phyloP scores from a whole-genome alignment of 2,113 vertebrate genomes.

The Campylorhamphus procurvoides region DNA sequence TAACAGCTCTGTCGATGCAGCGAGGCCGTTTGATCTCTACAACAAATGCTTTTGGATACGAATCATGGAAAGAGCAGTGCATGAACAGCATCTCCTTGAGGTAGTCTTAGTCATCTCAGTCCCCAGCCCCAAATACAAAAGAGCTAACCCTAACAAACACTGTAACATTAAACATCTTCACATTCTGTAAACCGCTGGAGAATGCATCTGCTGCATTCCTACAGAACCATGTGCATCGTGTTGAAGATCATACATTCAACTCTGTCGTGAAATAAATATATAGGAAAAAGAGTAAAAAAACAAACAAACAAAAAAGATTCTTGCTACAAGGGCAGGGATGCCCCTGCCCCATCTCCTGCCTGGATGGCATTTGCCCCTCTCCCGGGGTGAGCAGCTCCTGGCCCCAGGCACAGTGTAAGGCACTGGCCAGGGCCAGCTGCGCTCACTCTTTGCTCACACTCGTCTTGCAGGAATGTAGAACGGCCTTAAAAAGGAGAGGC shows the following conservation, averaged over 20 bases:
- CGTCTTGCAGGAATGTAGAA: constrained; percentile 98
- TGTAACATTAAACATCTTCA: constrained; percentile 91
- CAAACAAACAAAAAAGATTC: constrained; percentile 84
- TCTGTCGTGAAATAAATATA: constrained; percentile 99
- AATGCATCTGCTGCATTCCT: constrained; percentile 91
- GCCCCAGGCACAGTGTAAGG: constrained; percentile 69
- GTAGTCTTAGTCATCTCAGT: constrained; percentile 88
- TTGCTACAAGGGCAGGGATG: constrained; percentile 84
- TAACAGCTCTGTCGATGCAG: constrained; percentile 17
- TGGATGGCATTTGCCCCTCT: constrained; percentile 42
- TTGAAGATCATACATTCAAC: constrained; percentile 99
- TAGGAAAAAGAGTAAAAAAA: constrained; percentile 84
- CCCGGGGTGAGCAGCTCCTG: constrained; percentile 70
- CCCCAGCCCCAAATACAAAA: constrained; percentile 82
- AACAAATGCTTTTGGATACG: constrained; percentile 22
- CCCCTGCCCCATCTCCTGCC: constrained; percentile 43
- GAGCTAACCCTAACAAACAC: constrained; percentile 92
- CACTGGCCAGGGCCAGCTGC: constrained; percentile 68
- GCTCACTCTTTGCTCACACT: constrained; percentile 85
- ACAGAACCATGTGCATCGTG: constrained; percentile 95
- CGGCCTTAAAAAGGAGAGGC: constrained; percentile 98
- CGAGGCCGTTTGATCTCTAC: constrained; percentile 60
- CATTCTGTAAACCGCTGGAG: constrained; percentile 95
- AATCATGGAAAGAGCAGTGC: constrained; percentile 75
- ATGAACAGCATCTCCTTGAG: constrained; percentile 86